Evolutionary conservation across 1,140 invertebrate genomes (phyloP).

Genomic region (Megathymus violae): DNA sequence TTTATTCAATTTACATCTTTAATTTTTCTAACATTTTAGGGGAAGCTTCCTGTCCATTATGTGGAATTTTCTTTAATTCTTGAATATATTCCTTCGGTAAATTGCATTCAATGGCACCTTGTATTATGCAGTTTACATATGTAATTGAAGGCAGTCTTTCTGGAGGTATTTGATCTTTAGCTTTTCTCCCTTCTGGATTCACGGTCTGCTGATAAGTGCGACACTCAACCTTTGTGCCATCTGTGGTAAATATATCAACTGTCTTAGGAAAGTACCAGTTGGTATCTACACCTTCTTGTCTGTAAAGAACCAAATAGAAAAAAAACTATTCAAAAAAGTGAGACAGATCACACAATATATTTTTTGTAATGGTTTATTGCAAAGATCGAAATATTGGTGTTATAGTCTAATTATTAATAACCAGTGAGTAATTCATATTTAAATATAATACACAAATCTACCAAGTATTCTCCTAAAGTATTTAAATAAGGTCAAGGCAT

Average conservation of each 20-base stretch:
- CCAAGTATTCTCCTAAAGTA: no score
- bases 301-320: slow-evolving; percentile 73
- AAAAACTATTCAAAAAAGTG: slow-evolving; percentile 29
- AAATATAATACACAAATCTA: no score
- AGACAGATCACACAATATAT: not conserved
- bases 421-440: no score
- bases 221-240: slow-evolving; percentile 84
- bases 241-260: slow-evolving; percentile 84
- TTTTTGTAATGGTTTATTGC: no score
- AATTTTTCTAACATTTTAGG: slow-evolving; percentile 67
- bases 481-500: no score
- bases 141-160: slow-evolving; percentile 88
- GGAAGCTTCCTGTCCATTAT: slow-evolving; percentile 70
- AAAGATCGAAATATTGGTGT: slow-evolving; percentile 1
- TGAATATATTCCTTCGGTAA: slow-evolving; percentile 82
- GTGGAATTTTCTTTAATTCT: slow-evolving; percentile 65
- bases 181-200: slow-evolving; percentile 70
- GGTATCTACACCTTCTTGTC: slow-evolving; percentile 90
- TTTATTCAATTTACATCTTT: no score
- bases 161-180: slow-evolving; percentile 74
- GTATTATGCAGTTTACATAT: slow-evolving; percentile 86
- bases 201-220: slow-evolving; percentile 87
- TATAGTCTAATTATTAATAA: not conserved
- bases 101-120: slow-evolving; percentile 88
- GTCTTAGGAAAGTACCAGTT: slow-evolving; percentile 87